These are phyloP conservation scores for Amphiura filiformis DNA, from an alignment of 35 echinoderm and acorn worm genomes.

Conservation along the genomic window DNA sequence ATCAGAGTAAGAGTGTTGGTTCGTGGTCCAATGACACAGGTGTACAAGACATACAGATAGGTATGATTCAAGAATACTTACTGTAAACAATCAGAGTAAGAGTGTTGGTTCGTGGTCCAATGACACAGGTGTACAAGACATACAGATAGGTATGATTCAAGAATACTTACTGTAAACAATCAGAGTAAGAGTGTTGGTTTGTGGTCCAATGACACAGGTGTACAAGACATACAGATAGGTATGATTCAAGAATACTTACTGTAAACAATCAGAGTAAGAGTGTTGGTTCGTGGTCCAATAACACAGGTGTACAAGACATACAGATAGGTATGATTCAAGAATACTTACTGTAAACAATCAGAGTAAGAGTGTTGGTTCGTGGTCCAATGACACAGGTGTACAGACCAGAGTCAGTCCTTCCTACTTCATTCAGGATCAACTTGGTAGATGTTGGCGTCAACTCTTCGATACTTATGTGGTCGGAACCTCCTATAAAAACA, in stretches of 20 bases:
- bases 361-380: conserved; percentile 50
- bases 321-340: no score
- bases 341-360: conserved; percentile 80
- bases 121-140: conserved; percentile 62
- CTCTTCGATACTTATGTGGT: conserved; percentile 31
- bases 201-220: conserved; percentile 66
- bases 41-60: conserved; percentile 56
- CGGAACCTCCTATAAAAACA: background rate
- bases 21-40: conserved; percentile 59
- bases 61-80: conserved; percentile 10
- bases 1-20: conserved; percentile 57
- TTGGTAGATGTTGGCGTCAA: conserved; percentile 65
- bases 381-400: conserved; percentile 73
- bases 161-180: conserved; percentile 71
- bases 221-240: conserved; percentile 80
- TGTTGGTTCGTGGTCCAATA: no score
- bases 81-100: conserved; percentile 46
- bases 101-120: conserved; percentile 37
- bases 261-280: no score
- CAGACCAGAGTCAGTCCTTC: conserved; percentile 67
- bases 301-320: background rate
- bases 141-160: background rate
- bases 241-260: no score
- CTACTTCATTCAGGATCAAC: conserved; percentile 54
- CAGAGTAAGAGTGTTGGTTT: conserved; percentile 55